These are phyloP conservation scores for Brachionus calyciflorus DNA, from an alignment of 1,140 invertebrate species.

Conservation along the genomic window DNA sequence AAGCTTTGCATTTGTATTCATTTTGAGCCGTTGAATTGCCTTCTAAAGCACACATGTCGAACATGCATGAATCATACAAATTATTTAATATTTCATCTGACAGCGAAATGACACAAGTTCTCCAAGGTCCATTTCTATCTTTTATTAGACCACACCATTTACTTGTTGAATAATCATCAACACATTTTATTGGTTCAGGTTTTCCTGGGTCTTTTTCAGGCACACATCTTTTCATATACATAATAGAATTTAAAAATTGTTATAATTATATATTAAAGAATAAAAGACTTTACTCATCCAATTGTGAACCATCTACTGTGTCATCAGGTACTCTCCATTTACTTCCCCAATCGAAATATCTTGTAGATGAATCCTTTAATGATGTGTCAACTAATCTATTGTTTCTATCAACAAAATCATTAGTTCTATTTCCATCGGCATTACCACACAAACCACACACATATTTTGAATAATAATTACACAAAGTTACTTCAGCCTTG, in stretches of 20 bases:
- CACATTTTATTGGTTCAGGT: not conserved
- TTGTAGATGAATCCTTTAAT: not conserved
- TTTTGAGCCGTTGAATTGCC: not conserved
- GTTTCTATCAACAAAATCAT: constrained; percentile 41
- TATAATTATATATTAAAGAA: no score
- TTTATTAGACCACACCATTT: constrained; percentile 32
- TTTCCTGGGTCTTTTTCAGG: not conserved
- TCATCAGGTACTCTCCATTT: constrained; percentile 41
- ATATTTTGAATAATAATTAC: constrained; percentile 9
- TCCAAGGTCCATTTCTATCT: constrained; percentile 11
- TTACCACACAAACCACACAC: constrained; percentile 43
- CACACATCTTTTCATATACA: not conserved
- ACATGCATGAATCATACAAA: not conserved
- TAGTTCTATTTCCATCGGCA: constrained; percentile 19
- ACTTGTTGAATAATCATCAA: not conserved
- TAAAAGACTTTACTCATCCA: not conserved
- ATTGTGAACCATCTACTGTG: not conserved
- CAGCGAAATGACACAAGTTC: not conserved
- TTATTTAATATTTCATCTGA: not conserved
- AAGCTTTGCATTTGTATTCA: not conserved
- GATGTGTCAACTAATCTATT: not conserved
- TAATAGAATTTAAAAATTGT: no score
- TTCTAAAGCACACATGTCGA: constrained; percentile 33
- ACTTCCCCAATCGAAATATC: constrained; percentile 17
- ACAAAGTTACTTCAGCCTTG: not conserved